Percentiles rank a stretch among this genome's conserved stretches.
Evolutionary conservation across 1,140 invertebrate genomes (phyloP).

Genomic region (Drosophila paulistorum): DNA sequence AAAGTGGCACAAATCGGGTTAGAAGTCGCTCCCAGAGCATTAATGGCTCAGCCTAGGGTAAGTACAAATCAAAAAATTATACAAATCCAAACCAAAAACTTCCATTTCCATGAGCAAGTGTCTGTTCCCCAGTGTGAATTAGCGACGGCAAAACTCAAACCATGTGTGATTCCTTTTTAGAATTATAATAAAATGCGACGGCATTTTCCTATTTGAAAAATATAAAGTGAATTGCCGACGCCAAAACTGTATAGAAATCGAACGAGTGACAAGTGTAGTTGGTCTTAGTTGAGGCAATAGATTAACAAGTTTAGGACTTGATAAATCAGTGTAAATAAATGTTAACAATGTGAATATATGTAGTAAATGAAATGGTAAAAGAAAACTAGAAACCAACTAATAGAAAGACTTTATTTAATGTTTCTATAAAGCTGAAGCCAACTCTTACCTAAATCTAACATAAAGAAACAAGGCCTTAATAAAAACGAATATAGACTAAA

Average conservation of each 20-base stretch:
- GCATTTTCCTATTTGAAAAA: background rate
- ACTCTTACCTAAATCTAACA: background rate
- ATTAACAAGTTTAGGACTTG: too few relatives aligned
- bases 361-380: too few relatives aligned
- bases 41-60: conserved; percentile 83
- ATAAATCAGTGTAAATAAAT: too few relatives aligned
- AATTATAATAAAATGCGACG: background rate
- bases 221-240: conserved; percentile 24
- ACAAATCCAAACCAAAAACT: background rate
- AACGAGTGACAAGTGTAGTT: too few relatives aligned
- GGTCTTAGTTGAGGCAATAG: too few relatives aligned
- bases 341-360: too few relatives aligned
- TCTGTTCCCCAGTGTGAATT: conserved; percentile 21
- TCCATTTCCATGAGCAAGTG: conserved; percentile 14
- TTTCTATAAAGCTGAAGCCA: background rate
- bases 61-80: conserved; percentile 40
- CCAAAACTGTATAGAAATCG: background rate
- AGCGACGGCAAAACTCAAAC: conserved; percentile 25
- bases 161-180: background rate
- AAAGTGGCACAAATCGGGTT: conserved; percentile 84
- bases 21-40: conserved; percentile 83
- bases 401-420: background rate
- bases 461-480: too few relatives aligned
- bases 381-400: background rate
- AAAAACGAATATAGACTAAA: too few relatives aligned